Conservation (phyloP, 2,797 vertebrate species). For the Emys orbicularis region DNA sequence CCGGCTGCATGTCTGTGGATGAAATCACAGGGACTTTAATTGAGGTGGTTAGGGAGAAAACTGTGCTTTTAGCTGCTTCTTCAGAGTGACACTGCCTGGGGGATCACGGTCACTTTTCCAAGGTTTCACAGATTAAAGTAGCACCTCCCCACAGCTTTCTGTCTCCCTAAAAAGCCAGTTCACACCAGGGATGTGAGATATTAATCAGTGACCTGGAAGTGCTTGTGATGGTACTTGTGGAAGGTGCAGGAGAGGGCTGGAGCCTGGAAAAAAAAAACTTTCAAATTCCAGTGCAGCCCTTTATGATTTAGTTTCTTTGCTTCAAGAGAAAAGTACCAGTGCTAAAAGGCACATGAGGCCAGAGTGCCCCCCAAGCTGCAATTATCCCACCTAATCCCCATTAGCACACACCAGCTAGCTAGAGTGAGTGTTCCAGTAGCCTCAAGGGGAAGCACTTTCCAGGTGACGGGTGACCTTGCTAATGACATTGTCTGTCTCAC, state of each 20-base stretch:
- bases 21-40: neutral
- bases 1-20: neutral
- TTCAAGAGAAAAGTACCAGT: neutral
- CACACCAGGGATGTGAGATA: slow-evolving; percentile 31
- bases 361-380: neutral
- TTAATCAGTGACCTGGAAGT: slow-evolving; percentile 60
- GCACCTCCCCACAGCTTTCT: rapidly evolving
- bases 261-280: slow-evolving; percentile 25
- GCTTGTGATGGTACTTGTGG: neutral
- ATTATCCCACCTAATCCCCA: neutral
- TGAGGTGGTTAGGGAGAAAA: rapidly evolving
- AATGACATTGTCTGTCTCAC: neutral
- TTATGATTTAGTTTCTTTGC: neutral
- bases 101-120: rapidly evolving
- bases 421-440: neutral
- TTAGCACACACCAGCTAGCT: neutral
- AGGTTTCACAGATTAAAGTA: neutral
- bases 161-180: slow-evolving; percentile 22
- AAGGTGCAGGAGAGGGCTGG: neutral
- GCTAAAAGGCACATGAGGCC: slow-evolving; percentile 26
- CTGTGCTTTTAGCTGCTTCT: neutral
- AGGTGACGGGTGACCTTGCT: neutral
- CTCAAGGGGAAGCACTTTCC: slow-evolving; percentile 3
- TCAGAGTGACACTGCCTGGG: neutral
- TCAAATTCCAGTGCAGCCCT: neutral